Conservation (phyloP, 2,797 vertebrate genomes). For the Rhodeus uyekii region DNA sequence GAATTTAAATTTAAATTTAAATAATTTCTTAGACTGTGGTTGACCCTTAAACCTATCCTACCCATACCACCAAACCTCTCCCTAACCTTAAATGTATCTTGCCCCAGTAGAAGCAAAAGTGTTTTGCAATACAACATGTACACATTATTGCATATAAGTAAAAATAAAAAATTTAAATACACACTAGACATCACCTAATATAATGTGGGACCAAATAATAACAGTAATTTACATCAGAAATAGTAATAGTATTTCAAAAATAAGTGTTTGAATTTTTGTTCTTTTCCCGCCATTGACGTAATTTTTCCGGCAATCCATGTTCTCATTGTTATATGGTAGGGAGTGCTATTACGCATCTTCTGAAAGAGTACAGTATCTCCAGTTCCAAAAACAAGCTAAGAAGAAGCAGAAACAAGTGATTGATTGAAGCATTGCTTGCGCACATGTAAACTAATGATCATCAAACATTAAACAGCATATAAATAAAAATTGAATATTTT, state of each 20-base stretch:
- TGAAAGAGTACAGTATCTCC: not conserved
- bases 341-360: not conserved
- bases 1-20: too few species aligned
- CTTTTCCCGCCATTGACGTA: not conserved
- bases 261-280: not conserved
- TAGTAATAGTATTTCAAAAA: not conserved
- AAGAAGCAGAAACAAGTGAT: not conserved
- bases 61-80: not conserved
- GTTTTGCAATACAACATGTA: not conserved
- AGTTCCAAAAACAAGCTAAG: not conserved
- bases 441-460: not conserved
- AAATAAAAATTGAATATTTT: not conserved
- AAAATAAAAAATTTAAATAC: too few species aligned
- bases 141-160: too few species aligned
- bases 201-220: not conserved
- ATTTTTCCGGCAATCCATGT: not conserved
- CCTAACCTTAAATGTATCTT: not conserved
- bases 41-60: too few species aligned
- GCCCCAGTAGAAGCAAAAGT: not conserved
- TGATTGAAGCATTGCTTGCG: not conserved
- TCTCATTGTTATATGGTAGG: not conserved
- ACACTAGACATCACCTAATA: not conserved
- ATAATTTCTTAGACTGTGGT: too few species aligned
- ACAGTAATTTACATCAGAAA: not conserved
- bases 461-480: not conserved